These are phyloP conservation scores for Thalassophryne amazonica DNA, from an alignment of 2,797 vertebrate species.

Conservation along the genomic window DNA sequence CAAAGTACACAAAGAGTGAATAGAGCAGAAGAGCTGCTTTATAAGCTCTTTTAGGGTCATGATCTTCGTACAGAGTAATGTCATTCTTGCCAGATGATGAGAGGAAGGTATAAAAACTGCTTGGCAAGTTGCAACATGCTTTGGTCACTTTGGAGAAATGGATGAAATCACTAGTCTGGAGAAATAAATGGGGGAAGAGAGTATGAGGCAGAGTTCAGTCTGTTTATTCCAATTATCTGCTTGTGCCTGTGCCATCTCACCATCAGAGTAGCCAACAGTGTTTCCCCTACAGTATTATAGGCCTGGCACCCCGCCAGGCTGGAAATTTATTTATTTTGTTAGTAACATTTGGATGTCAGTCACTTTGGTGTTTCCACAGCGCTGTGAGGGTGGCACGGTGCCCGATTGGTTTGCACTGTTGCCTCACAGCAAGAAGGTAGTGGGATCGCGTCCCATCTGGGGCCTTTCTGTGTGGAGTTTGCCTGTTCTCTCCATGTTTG, in stretches of 20 bases:
- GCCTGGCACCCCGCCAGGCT: too few relatives aligned
- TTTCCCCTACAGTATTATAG: too few relatives aligned
- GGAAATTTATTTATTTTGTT: too few relatives aligned
- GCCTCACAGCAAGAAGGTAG: too few relatives aligned
- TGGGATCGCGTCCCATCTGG: too few relatives aligned
- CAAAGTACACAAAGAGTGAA: slow-evolving; percentile 2
- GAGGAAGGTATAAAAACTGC: not conserved
- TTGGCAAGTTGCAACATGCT: not conserved
- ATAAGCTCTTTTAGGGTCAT: slow-evolving; percentile 5
- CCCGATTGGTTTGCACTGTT: too few relatives aligned
- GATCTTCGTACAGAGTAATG: slow-evolving; percentile 5
- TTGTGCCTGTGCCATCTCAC: not conserved
- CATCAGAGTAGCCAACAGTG: not conserved
- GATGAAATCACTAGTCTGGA: not conserved
- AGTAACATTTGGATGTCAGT: too few relatives aligned
- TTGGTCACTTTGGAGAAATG: not conserved
- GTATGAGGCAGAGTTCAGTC: not conserved
- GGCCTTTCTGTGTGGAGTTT: too few relatives aligned
- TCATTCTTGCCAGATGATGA: not conserved
- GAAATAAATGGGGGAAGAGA: not conserved
- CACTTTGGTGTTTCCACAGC: too few relatives aligned
- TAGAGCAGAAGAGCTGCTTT: slow-evolving; percentile 5
- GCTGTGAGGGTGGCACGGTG: too few relatives aligned
- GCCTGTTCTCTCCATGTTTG: too few relatives aligned
- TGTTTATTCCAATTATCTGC: not conserved